A percentile compares a stretch with the other conserved stretches of the same genome.
Conservation (phyloP, 1,140 invertebrate species). For the Epicauta chinensis region DNA sequence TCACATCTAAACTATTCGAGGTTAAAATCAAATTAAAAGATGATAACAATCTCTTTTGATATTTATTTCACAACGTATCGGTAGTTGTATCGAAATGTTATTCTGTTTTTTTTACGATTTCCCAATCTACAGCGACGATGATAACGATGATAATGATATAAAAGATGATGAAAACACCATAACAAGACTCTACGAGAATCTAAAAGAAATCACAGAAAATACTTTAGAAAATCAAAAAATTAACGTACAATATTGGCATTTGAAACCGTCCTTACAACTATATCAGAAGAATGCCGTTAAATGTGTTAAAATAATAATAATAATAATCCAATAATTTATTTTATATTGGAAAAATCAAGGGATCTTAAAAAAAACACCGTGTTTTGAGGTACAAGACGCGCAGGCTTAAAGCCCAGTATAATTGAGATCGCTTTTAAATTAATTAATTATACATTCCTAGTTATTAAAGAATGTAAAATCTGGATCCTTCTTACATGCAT, state of each 20-base stretch:
- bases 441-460: too few species aligned
- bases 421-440: too few species aligned
- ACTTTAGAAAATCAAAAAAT: slow-evolving; percentile 5
- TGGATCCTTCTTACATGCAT: too few species aligned
- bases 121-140: slow-evolving; percentile 1
- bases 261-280: slow-evolving; percentile 48
- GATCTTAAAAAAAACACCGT: too few species aligned
- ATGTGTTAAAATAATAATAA: too few species aligned
- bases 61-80: slow-evolving; percentile 26
- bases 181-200: slow-evolving; percentile 25
- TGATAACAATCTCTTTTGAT: slow-evolving; percentile 11
- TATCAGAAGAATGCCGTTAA: slow-evolving; percentile 61
- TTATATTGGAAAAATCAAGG: too few species aligned
- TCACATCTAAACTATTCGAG: slow-evolving; percentile 17
- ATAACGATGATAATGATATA: slow-evolving; percentile 11
- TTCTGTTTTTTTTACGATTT: slow-evolving; percentile 26
- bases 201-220: slow-evolving; percentile 4
- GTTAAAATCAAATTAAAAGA: slow-evolving; percentile 10
- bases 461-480: too few species aligned
- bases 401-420: too few species aligned
- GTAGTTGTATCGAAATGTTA: slow-evolving; percentile 24
- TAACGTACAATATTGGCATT: slow-evolving; percentile 25
- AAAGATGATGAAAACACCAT: slow-evolving; percentile 17
- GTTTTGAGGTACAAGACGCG: too few species aligned
- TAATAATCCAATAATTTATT: too few species aligned